A percentile compares a stretch with the other conserved stretches of the same genome.
Evolutionary conservation across 2,113 vertebrate species (phyloP).

Genomic region (Alethe castanea): DNA sequence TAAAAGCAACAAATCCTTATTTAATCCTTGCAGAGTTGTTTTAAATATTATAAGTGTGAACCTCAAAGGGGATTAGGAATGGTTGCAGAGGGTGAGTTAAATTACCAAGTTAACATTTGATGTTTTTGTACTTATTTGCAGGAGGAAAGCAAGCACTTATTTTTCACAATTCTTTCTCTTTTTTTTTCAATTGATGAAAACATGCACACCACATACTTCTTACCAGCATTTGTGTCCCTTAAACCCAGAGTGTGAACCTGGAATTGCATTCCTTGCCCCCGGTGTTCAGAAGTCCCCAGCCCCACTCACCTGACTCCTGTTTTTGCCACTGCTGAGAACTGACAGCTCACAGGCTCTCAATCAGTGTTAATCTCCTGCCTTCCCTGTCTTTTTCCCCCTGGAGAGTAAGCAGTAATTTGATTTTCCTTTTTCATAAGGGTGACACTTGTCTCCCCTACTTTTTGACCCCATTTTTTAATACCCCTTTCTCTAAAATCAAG

Average conservation of each 20-base stretch:
- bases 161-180: not conserved
- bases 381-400: not conserved
- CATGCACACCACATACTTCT: not conserved
- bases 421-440: not conserved
- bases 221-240: not conserved
- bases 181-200: not conserved
- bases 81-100: conserved; percentile 3
- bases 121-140: not conserved
- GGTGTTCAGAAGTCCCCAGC: not conserved
- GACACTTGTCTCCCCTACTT: not conserved
- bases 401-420: not conserved
- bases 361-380: not conserved
- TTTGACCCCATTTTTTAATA: not conserved
- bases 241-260: not conserved
- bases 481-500: not conserved
- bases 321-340: not conserved
- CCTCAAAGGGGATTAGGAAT: conserved; percentile 21
- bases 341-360: not conserved
- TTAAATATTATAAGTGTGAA: conserved; percentile 56
- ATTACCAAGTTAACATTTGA: not conserved
- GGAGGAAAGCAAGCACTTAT: not conserved
- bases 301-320: not conserved
- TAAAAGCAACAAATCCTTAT: conserved; percentile 46
- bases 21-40: conserved; percentile 54
- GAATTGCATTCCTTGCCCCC: not conserved